phyloP scores from a whole-genome alignment of 2,888 invertebrate species.

The Athrips mouffetella region DNA sequence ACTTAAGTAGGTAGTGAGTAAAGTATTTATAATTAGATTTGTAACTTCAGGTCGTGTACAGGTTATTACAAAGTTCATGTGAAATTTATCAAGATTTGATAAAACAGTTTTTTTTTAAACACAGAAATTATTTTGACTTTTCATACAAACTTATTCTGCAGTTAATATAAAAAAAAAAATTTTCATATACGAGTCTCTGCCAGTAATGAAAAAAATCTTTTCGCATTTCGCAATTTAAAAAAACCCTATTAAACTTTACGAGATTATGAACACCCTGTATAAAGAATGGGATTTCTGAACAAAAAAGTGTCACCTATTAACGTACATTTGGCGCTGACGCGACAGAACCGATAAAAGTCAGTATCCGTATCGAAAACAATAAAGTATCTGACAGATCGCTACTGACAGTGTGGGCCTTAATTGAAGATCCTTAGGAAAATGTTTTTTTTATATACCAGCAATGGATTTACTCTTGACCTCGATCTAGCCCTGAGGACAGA shows the following conservation, averaged over 20 bases:
- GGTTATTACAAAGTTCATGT: too few relatives aligned
- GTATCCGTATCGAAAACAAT: conserved; percentile 44
- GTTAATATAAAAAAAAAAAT: not conserved
- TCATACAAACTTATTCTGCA: too few relatives aligned
- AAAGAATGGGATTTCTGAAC: conserved; percentile 20
- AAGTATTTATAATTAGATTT: too few relatives aligned
- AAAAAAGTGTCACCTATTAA: conserved; percentile 36
- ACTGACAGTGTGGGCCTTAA: conserved; percentile 39
- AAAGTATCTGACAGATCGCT: conserved; percentile 65
- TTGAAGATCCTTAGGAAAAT: conserved; percentile 26
- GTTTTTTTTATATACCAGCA: not conserved
- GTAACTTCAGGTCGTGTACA: too few relatives aligned
- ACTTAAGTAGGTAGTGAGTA: too few relatives aligned
- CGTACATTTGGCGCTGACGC: conserved; percentile 41
- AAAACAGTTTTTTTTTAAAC: too few relatives aligned
- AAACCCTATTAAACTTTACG: too few relatives aligned
- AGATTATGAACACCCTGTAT: not conserved
- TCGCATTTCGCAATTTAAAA: too few relatives aligned
- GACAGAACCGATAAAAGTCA: conserved; percentile 56
- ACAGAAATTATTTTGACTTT: too few relatives aligned
- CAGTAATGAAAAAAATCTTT: too few relatives aligned
- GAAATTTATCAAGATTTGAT: too few relatives aligned
- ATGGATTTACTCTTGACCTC: not conserved
- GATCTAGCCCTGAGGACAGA: not conserved
- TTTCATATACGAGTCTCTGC: not conserved